Evolutionary conservation across 2,797 vertebrate genomes (phyloP).

Genomic region (Phoeniculus purpureus): DNA sequence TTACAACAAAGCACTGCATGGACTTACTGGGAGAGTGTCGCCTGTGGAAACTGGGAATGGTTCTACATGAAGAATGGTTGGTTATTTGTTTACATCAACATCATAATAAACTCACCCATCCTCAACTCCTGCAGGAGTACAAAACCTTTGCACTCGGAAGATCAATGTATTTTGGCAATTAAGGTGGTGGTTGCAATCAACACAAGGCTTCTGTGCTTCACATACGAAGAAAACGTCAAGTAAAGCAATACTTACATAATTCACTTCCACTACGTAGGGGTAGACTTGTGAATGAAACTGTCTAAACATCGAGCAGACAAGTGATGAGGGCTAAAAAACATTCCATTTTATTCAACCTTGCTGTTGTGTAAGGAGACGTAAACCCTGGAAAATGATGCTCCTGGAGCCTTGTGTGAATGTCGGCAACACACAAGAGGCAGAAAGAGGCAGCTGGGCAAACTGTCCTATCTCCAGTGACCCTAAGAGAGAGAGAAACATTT

Average conservation of each 20-base stretch:
- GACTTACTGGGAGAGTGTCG: constrained; percentile 47
- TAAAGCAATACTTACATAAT: constrained; percentile 47
- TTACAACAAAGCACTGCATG: constrained; percentile 71
- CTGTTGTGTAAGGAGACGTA: constrained; percentile 61
- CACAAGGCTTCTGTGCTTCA: constrained; percentile 6
- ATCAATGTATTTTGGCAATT: neutral
- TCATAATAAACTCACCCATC: constrained; percentile 11
- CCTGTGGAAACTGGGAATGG: constrained; percentile 51
- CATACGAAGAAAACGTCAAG: constrained; percentile 38
- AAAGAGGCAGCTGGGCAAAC: neutral
- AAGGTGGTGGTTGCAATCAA: neutral
- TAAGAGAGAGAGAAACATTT: neutral
- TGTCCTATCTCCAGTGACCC: neutral
- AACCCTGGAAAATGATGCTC: constrained; percentile 64
- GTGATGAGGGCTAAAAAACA: neutral
- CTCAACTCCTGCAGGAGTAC: constrained; percentile 67
- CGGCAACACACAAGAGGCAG: neutral
- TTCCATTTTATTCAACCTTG: neutral
- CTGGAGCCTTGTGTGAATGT: constrained; percentile 9
- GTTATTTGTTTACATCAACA: neutral
- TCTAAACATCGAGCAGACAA: neutral
- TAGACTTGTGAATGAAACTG: neutral
- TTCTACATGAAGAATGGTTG: constrained; percentile 16
- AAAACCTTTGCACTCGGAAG: constrained; percentile 57
- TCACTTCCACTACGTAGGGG: neutral